phyloP scores from a whole-genome alignment of 2,797 vertebrate genomes.

The Sebastes matsubarae region DNA sequence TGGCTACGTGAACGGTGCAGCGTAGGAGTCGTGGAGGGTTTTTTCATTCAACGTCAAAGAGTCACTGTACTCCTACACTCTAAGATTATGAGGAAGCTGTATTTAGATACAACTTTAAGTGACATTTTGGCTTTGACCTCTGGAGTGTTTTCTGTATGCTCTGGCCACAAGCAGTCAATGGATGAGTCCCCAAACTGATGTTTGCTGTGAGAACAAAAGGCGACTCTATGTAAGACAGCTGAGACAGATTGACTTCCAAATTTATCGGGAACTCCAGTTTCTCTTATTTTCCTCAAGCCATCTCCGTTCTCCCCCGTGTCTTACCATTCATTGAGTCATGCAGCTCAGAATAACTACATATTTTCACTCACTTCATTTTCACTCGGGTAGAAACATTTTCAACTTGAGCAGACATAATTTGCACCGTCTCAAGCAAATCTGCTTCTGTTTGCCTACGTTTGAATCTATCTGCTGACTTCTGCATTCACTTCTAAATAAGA shows the following conservation, averaged over 20 bases:
- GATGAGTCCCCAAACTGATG: not conserved
- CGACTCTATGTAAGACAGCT: not conserved
- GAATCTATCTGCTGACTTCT: not conserved
- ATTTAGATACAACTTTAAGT: constrained; percentile 33
- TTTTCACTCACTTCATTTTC: not conserved
- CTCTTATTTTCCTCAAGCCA: not conserved
- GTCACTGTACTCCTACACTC: not conserved
- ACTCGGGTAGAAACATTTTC: not conserved
- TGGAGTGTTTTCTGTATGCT: constrained; percentile 13
- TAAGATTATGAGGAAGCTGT: constrained; percentile 16
- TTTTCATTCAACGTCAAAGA: not conserved
- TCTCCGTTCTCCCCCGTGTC: not conserved
- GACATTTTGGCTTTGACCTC: constrained; percentile 15
- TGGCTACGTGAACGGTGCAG: not conserved
- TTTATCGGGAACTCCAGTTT: not conserved
- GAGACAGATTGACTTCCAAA: not conserved
- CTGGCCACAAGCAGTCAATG: not conserved
- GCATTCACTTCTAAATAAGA: not conserved
- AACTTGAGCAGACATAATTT: not conserved
- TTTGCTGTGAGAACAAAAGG: constrained; percentile 3
- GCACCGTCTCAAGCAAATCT: not conserved
- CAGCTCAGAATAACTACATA: not conserved
- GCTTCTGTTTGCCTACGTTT: not conserved
- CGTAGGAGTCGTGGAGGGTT: not conserved
- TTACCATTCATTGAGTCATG: not conserved